These are phyloP conservation scores for Drosophila neotestacea DNA, from an alignment of 2,888 invertebrate species.

Conservation along the genomic window DNA sequence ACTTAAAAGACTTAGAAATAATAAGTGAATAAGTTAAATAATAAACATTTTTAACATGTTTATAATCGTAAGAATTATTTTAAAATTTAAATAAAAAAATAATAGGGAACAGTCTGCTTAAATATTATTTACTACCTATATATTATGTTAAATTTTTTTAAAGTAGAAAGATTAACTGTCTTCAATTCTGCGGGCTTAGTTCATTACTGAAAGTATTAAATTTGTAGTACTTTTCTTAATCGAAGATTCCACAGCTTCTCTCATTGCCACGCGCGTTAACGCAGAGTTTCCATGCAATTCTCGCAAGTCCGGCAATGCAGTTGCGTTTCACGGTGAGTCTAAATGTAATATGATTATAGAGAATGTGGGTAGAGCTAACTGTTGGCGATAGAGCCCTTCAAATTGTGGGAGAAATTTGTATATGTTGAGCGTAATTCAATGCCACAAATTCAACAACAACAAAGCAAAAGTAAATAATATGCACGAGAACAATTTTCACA, in stretches of 20 bases:
- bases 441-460: conserved; percentile 58
- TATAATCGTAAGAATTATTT: not conserved
- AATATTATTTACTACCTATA: no score
- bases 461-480: conserved; percentile 58
- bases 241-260: conserved; percentile 25
- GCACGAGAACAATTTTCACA: conserved; percentile 41
- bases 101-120: not conserved
- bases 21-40: not conserved
- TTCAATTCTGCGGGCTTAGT: no score
- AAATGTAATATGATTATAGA: conserved; percentile 44
- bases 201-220: not conserved
- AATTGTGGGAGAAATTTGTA: conserved; percentile 65
- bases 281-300: conserved; percentile 4
- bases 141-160: no score
- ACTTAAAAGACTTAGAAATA: not conserved
- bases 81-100: not conserved
- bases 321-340: conserved; percentile 34
- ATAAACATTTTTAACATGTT: not conserved
- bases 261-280: conserved; percentile 33
- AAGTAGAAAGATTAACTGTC: no score
- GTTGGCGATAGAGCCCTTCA: conserved; percentile 36
- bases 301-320: not conserved
- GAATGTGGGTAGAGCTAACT: conserved; percentile 52
- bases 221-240: not conserved
- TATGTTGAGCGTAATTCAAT: conserved; percentile 64